A percentile compares a stretch with the other conserved stretches of the same genome.
These are phyloP conservation scores for Coenonympha glycerion DNA, from an alignment of 2,888 invertebrate species.

Conservation along the genomic window DNA sequence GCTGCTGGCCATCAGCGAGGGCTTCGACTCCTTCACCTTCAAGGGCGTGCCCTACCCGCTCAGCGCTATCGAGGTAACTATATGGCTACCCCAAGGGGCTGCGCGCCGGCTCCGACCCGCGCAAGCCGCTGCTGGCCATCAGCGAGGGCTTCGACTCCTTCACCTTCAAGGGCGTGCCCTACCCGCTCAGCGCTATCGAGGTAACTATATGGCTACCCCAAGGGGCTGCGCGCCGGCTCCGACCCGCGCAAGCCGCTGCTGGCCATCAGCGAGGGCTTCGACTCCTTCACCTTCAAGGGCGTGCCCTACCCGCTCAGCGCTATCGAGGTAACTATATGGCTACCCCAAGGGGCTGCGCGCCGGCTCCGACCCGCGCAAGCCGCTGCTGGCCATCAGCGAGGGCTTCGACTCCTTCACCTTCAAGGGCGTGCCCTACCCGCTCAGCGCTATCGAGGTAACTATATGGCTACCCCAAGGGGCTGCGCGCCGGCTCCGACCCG, in stretches of 20 bases:
- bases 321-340: constrained; percentile 79
- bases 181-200: constrained; percentile 78
- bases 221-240: constrained; percentile 86
- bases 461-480: constrained; percentile 86
- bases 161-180: constrained; percentile 80
- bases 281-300: constrained; percentile 80
- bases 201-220: constrained; percentile 82
- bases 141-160: constrained; percentile 84
- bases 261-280: constrained; percentile 84
- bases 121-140: constrained; percentile 83
- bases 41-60: constrained; percentile 80
- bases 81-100: constrained; percentile 89
- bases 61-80: constrained; percentile 77
- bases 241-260: constrained; percentile 87
- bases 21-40: constrained; percentile 82
- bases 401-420: constrained; percentile 83
- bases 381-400: constrained; percentile 82
- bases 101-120: constrained; percentile 86
- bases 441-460: constrained; percentile 79
- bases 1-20: constrained; percentile 82
- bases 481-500: constrained; percentile 88
- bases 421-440: constrained; percentile 79
- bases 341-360: constrained; percentile 89
- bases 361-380: constrained; percentile 86
- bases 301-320: constrained; percentile 78